Evolutionary conservation across 2,797 vertebrate species (phyloP), one percentile per base, ranked within the genome.

Genomic region (Falco berigora): DNA sequence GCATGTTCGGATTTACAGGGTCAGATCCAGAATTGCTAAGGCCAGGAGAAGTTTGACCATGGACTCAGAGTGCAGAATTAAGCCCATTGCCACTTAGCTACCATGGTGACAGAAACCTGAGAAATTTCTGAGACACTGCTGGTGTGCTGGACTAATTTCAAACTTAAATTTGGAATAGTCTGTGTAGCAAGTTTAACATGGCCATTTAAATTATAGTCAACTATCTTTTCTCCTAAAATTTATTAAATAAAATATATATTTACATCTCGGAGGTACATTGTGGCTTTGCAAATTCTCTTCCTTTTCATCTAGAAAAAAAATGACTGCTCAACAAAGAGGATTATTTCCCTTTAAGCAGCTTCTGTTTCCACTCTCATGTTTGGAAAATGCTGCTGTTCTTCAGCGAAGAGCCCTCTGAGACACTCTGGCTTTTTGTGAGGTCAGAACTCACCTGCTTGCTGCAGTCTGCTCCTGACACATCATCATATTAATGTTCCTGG

Each of bases 31-130:
- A 72, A 88, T 74, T 86, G 40, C 78, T 68, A 49, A 88, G 44
- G 40, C 75, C 64, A 80, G 76, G n/a, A 88, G 49, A 74, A 86
- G 52, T 80, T 86, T 94, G 66, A 28, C 76, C 90, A 13, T 53
- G 73, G 64, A 78, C 58, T 83, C 64, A 64, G 12, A 75, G 79
- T 58, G 53, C 73, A 78, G 17, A 38, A 93, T 93, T 92, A 94
- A 96, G 22, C 62, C 91, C 30, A 50, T 49, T 92, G 58, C 88
- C 55, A 44, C 47, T 92, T 68, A 32, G 55, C 86, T 96, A 58
- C 92, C 88, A 92, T 90, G 84, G 92, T 82, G 77, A 94, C 83
- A 93, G 83, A 93, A 94, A 78, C 42, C 38, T 76, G 72, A 81
- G 59, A 78, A 72, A 81, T 92, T 93, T 95, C 66, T 84, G 75